Percentiles rank a stretch among this genome's conserved stretches.
phyloP scores from a whole-genome alignment of 1,140 invertebrate species.

The Scaptomyza pallida region DNA sequence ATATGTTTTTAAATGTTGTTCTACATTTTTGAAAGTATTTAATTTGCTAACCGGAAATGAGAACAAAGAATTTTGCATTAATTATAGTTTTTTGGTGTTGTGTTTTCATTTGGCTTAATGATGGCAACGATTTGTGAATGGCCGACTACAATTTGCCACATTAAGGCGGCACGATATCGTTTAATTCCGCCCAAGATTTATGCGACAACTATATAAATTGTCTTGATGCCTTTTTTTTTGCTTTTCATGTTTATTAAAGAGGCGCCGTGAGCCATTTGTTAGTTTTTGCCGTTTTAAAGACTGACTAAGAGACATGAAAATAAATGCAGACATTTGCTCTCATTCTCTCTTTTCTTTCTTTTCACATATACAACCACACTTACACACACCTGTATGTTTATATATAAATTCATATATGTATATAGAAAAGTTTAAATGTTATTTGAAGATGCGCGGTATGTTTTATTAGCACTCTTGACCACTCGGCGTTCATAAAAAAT shows the following conservation, averaged over 20 bases:
- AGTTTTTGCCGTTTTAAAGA: conserved; percentile 17
- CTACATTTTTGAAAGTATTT: conserved; percentile 17
- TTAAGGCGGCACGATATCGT: conserved; percentile 40
- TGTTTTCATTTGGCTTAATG: conserved; percentile 41
- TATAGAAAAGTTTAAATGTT: conserved; percentile 41
- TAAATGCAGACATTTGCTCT: conserved; percentile 1
- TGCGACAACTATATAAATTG: conserved; percentile 39
- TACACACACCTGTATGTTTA: not conserved
- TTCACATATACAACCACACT: not conserved
- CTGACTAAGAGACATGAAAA: not conserved
- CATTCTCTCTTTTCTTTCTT: not conserved
- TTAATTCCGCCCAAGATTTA: conserved; percentile 62
- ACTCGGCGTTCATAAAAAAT: conserved; percentile 76
- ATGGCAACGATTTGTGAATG: conserved; percentile 49
- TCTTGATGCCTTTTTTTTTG: conserved; percentile 19
- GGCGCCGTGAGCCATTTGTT: conserved; percentile 34
- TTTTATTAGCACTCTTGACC: conserved; percentile 62
- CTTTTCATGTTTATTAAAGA: conserved; percentile 27
- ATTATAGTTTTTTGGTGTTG: conserved; percentile 4
- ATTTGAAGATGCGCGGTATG: conserved; percentile 40
- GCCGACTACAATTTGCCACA: conserved; percentile 45
- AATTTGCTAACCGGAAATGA: conserved; percentile 53
- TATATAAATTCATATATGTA: conserved; percentile 4
- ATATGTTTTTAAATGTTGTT: not conserved
- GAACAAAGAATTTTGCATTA: conserved; percentile 30